A percentile compares a stretch with the other conserved stretches of the same genome.
These are phyloP conservation scores for Fratercula arctica DNA, from an alignment of 2,797 vertebrate genomes.

Conservation along the genomic window DNA sequence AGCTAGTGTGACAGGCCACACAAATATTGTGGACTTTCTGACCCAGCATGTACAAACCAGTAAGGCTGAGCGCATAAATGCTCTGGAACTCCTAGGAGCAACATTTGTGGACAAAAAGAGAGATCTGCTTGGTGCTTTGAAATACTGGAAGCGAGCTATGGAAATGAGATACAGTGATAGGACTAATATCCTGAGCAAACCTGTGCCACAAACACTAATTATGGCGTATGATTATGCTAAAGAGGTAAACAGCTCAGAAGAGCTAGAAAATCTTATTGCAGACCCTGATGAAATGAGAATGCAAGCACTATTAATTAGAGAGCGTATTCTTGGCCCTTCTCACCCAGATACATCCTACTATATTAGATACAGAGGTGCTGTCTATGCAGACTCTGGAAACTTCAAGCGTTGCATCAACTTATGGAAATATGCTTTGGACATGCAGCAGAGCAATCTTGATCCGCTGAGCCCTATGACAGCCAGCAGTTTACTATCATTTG, in stretches of 20 bases:
- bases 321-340: constrained; percentile 95
- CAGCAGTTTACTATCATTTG: constrained; percentile 95
- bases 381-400: constrained; percentile 98
- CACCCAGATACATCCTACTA: constrained; percentile 99
- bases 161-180: constrained; percentile 92
- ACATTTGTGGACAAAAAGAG: constrained; percentile 98
- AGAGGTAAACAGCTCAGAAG: constrained; percentile 91
- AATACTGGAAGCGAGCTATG: constrained; percentile 99
- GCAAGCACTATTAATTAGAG: constrained; percentile 96
- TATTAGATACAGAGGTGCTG: constrained; percentile 95
- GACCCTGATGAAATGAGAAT: constrained; percentile 99
- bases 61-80: constrained; percentile 89
- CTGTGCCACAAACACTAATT: constrained; percentile 90
- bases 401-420: constrained; percentile 98
- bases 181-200: constrained; percentile 87
- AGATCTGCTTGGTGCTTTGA: constrained; percentile 94
- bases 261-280: constrained; percentile 94
- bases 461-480: constrained; percentile 98
- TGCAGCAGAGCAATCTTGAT: constrained; percentile 97
- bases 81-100: constrained; percentile 94
- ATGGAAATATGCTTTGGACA: constrained; percentile 98
- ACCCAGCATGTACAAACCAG: constrained; percentile 92
- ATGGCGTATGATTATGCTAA: constrained; percentile 97
- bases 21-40: constrained; percentile 96
- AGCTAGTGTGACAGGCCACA: constrained; percentile 97